phyloP scores from a whole-genome alignment of 1,140 invertebrate species.

The Holcopasites calliopsidis region DNA sequence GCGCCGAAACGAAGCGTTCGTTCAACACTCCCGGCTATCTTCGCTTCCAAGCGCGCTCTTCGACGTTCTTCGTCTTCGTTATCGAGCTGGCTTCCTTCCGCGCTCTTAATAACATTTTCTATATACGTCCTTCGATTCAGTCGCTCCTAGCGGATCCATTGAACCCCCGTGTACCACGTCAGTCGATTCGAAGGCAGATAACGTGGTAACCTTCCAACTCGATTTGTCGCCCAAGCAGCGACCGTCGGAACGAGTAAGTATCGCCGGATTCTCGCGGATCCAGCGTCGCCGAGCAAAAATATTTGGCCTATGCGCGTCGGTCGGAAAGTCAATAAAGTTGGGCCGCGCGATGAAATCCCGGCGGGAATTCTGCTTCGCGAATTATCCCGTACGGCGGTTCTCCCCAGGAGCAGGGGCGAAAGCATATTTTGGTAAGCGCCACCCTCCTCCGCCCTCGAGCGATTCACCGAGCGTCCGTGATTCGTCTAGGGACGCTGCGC shows the following conservation, averaged over 20 bases:
- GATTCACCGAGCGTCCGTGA: not conserved
- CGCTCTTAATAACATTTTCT: conserved; percentile 25
- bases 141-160: not conserved
- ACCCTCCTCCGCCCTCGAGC: not conserved
- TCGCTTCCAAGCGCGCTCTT: conserved; percentile 15
- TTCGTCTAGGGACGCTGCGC: not conserved
- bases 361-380: not conserved
- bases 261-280: not conserved
- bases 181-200: not conserved
- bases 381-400: no score
- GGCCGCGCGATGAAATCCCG: not conserved
- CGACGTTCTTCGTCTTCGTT: conserved; percentile 12
- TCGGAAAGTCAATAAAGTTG: no score
- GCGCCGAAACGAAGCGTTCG: conserved; percentile 52
- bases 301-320: no score
- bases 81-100: conserved; percentile 27
- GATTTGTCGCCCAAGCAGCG: not conserved
- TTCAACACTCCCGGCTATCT: conserved; percentile 32
- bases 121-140: not conserved
- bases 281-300: no score
- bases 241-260: not conserved
- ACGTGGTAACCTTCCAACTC: not conserved
- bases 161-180: no score
- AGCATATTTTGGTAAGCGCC: conserved; percentile 27
- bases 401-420: not conserved